Evolutionary conservation across 2,797 vertebrate species (phyloP).

Genomic region (Ctenopoma multispine): DNA sequence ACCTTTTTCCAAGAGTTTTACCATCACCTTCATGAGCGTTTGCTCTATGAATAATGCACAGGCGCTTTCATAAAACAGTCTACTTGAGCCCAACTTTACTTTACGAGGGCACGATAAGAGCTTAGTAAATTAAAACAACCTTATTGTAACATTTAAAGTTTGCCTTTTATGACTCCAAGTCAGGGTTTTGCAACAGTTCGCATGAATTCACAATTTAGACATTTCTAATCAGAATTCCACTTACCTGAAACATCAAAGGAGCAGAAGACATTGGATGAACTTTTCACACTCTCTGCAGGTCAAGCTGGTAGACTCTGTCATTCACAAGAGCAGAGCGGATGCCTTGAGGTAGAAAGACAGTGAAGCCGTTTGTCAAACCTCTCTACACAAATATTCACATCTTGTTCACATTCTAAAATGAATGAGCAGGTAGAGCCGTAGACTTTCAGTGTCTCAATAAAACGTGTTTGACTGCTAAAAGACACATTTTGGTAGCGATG

Average conservation of each 20-base stretch:
- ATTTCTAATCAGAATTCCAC: constrained; percentile 16
- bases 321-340: constrained; percentile 28
- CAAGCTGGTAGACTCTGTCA: constrained; percentile 32
- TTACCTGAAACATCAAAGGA: constrained; percentile 39
- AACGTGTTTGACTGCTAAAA: constrained; percentile 30
- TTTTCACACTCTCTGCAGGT: constrained; percentile 51
- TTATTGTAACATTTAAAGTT: constrained; percentile 22
- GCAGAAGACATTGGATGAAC: constrained; percentile 26
- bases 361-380: constrained; percentile 38
- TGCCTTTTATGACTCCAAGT: neutral
- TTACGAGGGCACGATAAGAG: constrained; percentile 53
- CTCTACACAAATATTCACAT: constrained; percentile 33
- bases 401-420: constrained; percentile 13
- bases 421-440: constrained; percentile 18
- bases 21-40: constrained; percentile 46
- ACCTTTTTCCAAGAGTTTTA: constrained; percentile 58
- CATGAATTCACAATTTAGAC: neutral
- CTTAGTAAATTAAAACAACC: constrained; percentile 1
- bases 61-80: constrained; percentile 48
- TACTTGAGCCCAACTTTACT: constrained; percentile 58
- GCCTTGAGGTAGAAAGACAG: constrained; percentile 28
- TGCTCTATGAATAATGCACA: constrained; percentile 71
- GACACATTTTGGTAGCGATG: constrained; percentile 20
- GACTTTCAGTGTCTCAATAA: constrained; percentile 25
- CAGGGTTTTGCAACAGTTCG: neutral